Percentiles rank a stretch among this genome's conserved stretches.
phyloP scores from a whole-genome alignment of 2,888 invertebrate species.

The Caradrina clavipalpis region DNA sequence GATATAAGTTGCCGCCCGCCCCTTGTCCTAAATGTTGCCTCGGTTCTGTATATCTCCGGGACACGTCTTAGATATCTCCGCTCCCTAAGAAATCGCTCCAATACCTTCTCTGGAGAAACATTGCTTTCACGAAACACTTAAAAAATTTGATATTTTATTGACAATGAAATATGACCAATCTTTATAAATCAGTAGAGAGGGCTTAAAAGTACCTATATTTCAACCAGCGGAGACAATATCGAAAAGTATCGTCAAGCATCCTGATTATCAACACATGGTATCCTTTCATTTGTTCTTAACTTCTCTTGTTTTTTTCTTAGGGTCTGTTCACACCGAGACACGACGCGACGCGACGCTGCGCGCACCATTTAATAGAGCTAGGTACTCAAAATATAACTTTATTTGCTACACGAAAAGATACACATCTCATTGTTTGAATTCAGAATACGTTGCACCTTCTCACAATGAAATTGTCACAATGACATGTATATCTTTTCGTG shows the following conservation, averaged over 20 bases:
- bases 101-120: neutral
- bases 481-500: too few species aligned
- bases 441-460: too few species aligned
- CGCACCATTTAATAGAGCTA: too few species aligned
- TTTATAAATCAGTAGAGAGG: slow-evolving; percentile 1
- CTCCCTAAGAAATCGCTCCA: slow-evolving; percentile 33
- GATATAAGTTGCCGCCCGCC: slow-evolving; percentile 57
- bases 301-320: too few species aligned
- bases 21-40: slow-evolving; percentile 63
- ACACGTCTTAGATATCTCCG: slow-evolving; percentile 51
- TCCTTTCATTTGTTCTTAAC: too few species aligned
- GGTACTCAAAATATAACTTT: too few species aligned
- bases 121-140: slow-evolving; percentile 12
- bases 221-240: neutral
- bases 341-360: too few species aligned
- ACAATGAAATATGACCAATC: slow-evolving; percentile 18
- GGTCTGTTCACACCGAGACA: too few species aligned
- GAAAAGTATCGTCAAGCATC: neutral
- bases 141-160: slow-evolving; percentile 5
- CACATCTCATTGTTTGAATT: too few species aligned
- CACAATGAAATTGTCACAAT: too few species aligned
- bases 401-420: too few species aligned
- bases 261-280: neutral
- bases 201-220: neutral
- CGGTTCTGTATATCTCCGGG: slow-evolving; percentile 51